These are phyloP conservation scores for Hecatera dysodea DNA, from an alignment of 2,888 invertebrate species.

Conservation along the genomic window DNA sequence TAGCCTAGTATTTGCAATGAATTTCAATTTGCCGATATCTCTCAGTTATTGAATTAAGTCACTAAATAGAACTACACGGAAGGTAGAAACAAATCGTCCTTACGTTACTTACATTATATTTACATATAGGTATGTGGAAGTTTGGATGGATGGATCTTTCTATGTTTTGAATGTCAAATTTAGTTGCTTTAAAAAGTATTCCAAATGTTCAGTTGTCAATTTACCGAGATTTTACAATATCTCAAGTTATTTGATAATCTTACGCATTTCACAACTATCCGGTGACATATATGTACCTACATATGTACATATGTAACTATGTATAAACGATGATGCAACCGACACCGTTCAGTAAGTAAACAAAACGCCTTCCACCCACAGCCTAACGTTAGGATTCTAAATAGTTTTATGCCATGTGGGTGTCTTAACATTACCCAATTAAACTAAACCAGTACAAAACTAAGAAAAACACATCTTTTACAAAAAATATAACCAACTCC, in stretches of 20 bases:
- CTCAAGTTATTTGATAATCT: no score
- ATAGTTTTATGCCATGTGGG: slow-evolving; percentile 2
- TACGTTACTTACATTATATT: no score
- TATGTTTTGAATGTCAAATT: no score
- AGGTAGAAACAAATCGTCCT: background rate
- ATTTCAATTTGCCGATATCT: slow-evolving; percentile 44
- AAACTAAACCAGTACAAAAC: background rate
- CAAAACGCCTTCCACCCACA: slow-evolving; percentile 5
- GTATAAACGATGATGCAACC: background rate
- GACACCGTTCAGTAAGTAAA: background rate
- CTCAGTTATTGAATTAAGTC: slow-evolving; percentile 20
- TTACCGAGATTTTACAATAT: no score
- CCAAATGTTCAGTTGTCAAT: no score
- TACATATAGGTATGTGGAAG: background rate
- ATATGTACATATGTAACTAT: no score
- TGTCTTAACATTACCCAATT: background rate
- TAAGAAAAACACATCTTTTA: background rate
- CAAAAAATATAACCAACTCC: background rate
- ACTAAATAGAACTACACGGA: background rate
- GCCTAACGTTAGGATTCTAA: background rate
- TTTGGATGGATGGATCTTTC: no score
- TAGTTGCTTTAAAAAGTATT: no score
- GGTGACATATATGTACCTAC: no score
- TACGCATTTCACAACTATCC: no score
- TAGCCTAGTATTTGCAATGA: slow-evolving; percentile 29